Base-by-base conservation (phyloP, 2,888 invertebrate species). In the Plemyria rubiginata region DNA sequence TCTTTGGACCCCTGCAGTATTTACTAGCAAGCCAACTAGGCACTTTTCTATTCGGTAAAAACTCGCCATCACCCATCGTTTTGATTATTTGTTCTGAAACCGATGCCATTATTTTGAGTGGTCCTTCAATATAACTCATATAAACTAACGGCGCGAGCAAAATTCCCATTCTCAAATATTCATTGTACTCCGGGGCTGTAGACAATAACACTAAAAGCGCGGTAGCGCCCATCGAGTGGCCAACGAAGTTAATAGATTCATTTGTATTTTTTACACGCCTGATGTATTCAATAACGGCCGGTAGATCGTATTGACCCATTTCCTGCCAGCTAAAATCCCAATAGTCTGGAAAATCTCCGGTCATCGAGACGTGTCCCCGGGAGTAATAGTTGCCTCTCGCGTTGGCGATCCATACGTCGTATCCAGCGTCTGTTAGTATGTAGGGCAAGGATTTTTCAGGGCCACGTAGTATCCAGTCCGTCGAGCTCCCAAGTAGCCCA, bases 341-440 rank as follows among this genome's bases (percentile, higher is more conserved):
- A 66, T 77, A 90, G 6, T 75, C 70, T 1, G 65, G 52, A 2
- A 79, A 77, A 36, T 83, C 75, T 0, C 79, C 65, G 7, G 73
- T 70, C 56, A 70, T 70, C 11, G 72, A 62, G 2, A 72, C 57
- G 66, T 89, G 88, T 5, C 79, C 82, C 45, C 84, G 79, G 0
- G 88, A 90, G 66, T 88, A 90, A 63, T 80, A 80, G 64, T 87
- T 90, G 0, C 90, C 90, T 77, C 89, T 81, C 0, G 87, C 84
- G 51, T 94, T 94, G 9, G 87, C 84, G 93, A 87, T 93, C 96
- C 90, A 96, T 2, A 94, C 94, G 60, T 94, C 94, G 65, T 92
- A 94, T 0, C 94, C 94, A 2, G 82, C 82, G 65, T 95, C 87
- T 84, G 93, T 88, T 85, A 96, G 65, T 2, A 87, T 68, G 57